Base-by-base conservation (phyloP, 2,888 invertebrate species). In the Diachrysia chrysitis region DNA sequence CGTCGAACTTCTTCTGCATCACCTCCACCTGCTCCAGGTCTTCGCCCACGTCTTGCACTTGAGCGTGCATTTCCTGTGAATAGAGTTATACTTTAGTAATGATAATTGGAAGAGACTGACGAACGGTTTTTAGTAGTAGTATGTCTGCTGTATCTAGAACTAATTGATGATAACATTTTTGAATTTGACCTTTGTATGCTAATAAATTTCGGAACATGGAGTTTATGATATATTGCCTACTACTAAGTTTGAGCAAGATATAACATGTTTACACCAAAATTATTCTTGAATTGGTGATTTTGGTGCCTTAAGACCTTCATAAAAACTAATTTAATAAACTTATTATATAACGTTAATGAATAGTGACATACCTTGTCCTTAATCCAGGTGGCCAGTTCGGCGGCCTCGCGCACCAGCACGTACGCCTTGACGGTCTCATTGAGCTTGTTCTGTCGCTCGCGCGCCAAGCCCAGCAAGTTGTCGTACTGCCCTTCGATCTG, bases 1-100 rank as follows among this genome's bases (percentile, higher is more conserved):
- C 99, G 91, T 99, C 99, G 94, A 99, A 99, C 95, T 99, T 99
- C 97, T 99, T 99, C 95, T 99, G 99, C 96, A 99, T 97, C 62
- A 99, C 99, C 95, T 99, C 99, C 54, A 99, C 99, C 89, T 99
- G 99, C 92, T 99, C 99, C 83, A 99, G 96, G 94, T 99, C 99
- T 88, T 99, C 99, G 65, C 99, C 99, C 0, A 99, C 99, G 91
- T 99, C 99, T 86, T 99, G 98, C 37, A 99, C 98, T 90, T 99
- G 98, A 2, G 99, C 99, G 91, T 99, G 98, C 95, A 98, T 99
- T 92, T 99, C 99, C 96, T 97, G 85, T 2, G 51, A 71, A 64
- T 1, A 17, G 55, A 46, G 14, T 12, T 2, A 12, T 35, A 9
- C 32, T 17, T 57, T 32, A 29, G 25, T 29, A 10, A 32, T 10